Base-by-base conservation (phyloP, 2,113 vertebrate genomes). In the Dermatemys mawii region DNA sequence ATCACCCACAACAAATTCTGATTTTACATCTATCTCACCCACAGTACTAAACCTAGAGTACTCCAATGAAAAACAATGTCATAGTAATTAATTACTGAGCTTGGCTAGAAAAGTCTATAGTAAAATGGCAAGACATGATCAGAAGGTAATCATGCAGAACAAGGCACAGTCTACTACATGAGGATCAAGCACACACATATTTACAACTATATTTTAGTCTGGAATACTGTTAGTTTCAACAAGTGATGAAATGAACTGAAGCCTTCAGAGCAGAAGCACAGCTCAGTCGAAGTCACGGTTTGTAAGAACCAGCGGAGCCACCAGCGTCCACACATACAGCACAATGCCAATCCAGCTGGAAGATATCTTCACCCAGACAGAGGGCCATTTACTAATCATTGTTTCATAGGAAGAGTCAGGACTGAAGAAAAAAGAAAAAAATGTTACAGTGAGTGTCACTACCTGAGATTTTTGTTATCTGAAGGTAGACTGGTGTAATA, bases 341-440 rank as follows among this genome's bases (percentile, higher is more conserved):
- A 99, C 98, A 0, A 99, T 98, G 96, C 99, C 99, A 90, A 99
- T 99, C 99, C 99, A 99, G 95, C 99, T 99, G 96, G 99, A 99
- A 13, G 98, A 99, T 76, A 99, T 99, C 98, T 99, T 99, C 98
- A 99, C 99, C 99, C 99, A 99, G 85, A 99, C 99, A 0, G 99
- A 99, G 0, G 99, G 99, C 99, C 99, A 99, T 51, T 98, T 99
- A 97, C 99, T 99, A 60, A 99, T 99, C 99, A 99, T 99, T 1
- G 97, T 98, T 95, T 99, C 98, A 0, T 99, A 99, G 55, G 98
- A 98, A 88, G 98, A 97, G 93, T 99, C 98, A 1, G 99, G 99
- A 94, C 98, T 99, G 96, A 5, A 48, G 84, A 60, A 60, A 35
- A 67, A 26, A 51, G 55, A 60, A 50, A 55, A 76, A 83, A 38